Evolutionary conservation across 2,888 invertebrate genomes (phyloP).

Genomic region (Hyalella azteca): DNA sequence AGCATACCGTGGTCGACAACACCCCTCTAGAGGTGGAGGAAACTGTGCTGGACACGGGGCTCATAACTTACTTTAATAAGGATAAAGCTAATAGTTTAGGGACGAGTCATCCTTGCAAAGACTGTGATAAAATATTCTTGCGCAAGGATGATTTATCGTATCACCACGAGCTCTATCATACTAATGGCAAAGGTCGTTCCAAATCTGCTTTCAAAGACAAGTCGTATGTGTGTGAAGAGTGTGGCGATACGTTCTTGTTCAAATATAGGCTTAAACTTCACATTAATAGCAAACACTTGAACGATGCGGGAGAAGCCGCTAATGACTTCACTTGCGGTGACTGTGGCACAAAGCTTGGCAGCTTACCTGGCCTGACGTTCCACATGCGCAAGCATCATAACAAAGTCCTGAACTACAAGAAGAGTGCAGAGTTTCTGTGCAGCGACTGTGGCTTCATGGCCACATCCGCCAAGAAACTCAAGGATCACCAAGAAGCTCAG

Average conservation of each 20-base stretch:
- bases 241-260: slow-evolving; percentile 56
- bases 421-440: slow-evolving; percentile 55
- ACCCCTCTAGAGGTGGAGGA: slow-evolving; percentile 56
- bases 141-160: slow-evolving; percentile 58
- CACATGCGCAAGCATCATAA: slow-evolving; percentile 58
- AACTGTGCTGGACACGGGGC: slow-evolving; percentile 55
- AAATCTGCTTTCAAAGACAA: slow-evolving; percentile 57
- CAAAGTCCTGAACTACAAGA: slow-evolving; percentile 53
- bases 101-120: slow-evolving; percentile 55
- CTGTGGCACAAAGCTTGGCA: slow-evolving; percentile 57
- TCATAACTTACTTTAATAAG: slow-evolving; percentile 58
- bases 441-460: slow-evolving; percentile 58
- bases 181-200: slow-evolving; percentile 54
- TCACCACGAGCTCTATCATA: slow-evolving; percentile 55
- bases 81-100: slow-evolving; percentile 57
- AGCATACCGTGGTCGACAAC: slow-evolving; percentile 55
- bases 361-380: slow-evolving; percentile 57
- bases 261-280: slow-evolving; percentile 58
- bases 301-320: slow-evolving; percentile 56
- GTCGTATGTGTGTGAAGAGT: slow-evolving; percentile 57
- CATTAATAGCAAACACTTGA: slow-evolving; percentile 57
- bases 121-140: slow-evolving; percentile 56
- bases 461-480: slow-evolving; percentile 54
- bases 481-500: slow-evolving; percentile 58
- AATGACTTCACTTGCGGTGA: slow-evolving; percentile 58